Evolutionary conservation across 1,140 invertebrate species (phyloP), one percentile per base, ranked within the genome.

Genomic region (Phocides pigmalion): DNA sequence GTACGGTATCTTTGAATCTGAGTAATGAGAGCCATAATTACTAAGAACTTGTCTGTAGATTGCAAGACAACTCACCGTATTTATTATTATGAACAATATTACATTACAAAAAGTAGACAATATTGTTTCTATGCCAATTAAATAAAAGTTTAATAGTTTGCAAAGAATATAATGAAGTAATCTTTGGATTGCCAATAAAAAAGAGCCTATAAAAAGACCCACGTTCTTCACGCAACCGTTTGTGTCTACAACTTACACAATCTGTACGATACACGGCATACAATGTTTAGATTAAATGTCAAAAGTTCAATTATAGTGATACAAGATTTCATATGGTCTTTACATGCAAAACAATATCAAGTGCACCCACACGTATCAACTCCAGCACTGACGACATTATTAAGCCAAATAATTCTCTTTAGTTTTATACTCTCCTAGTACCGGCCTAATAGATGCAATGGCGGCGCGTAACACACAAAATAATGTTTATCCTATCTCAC

Each of bases 391-490:
- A 89, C 81, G 77, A 82, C 72, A 81, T 80, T 81, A 81, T 82
- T 85, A 80, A 74, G 71, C 71, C 64, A 84, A 79, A 82, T 76
- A 62, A 70, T 73, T 73, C 74, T 82, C 74, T 80, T 81, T 73
- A 76, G 71, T 79, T 80, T 80, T 82, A 86, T 84, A 79, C 65
- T 72, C 62, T 68, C 83, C 85, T 84, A 64, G 85, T 88, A 82
- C 68, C 68, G 41, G 62, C 64, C 65, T 75, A 76, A 74, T 73
- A 75, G 66, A 74, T 79, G 67, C 66, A 76, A 83, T 76, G 81
- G 76, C 69, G 69, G 70, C 70, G 59, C 62, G 56, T 81, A 76
- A 76, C 35, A 71, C 67, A 72, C 67, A n/a, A 35, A 47, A 22
- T 47, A n/a, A 28, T 28, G 19, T 47, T 47, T 47, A 12, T 47